phyloP scores from a whole-genome alignment of 2,113 vertebrate genomes.

The Colius striatus region DNA sequence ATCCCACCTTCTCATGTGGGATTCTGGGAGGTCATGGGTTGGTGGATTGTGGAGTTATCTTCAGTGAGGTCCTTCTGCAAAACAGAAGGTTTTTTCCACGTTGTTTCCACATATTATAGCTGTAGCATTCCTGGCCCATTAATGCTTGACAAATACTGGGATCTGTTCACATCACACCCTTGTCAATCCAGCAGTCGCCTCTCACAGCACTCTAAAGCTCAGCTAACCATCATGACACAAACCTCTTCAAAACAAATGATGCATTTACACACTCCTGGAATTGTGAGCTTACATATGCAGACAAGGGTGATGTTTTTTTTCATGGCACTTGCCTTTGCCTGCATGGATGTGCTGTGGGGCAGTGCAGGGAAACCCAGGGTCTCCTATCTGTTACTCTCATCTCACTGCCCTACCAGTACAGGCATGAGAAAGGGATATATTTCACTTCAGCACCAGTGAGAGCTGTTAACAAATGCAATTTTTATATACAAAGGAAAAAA shows the following conservation, averaged over 20 bases:
- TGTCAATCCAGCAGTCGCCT: background rate
- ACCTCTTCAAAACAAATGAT: background rate
- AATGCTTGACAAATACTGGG: background rate
- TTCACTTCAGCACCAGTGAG: background rate
- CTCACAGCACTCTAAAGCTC: background rate
- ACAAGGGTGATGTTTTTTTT: background rate
- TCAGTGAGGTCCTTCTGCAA: constrained; percentile 16
- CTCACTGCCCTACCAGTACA: background rate
- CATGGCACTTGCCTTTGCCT: background rate
- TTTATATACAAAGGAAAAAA: background rate
- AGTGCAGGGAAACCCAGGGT: background rate
- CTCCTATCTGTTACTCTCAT: background rate
- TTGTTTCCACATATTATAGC: background rate
- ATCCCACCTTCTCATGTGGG: constrained; percentile 66
- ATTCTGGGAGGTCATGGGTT: constrained; percentile 37
- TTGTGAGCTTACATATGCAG: background rate
- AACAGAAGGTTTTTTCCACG: background rate
- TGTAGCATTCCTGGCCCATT: constrained; percentile 24
- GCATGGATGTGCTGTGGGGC: background rate
- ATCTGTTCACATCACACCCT: background rate
- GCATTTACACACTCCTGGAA: background rate
- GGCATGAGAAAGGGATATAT: background rate
- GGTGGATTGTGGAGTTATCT: constrained; percentile 2
- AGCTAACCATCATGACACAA: background rate
- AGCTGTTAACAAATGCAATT: background rate